Conservation (phyloP, 2,797 vertebrate genomes). For the Tolypeutes matacus region DNA sequence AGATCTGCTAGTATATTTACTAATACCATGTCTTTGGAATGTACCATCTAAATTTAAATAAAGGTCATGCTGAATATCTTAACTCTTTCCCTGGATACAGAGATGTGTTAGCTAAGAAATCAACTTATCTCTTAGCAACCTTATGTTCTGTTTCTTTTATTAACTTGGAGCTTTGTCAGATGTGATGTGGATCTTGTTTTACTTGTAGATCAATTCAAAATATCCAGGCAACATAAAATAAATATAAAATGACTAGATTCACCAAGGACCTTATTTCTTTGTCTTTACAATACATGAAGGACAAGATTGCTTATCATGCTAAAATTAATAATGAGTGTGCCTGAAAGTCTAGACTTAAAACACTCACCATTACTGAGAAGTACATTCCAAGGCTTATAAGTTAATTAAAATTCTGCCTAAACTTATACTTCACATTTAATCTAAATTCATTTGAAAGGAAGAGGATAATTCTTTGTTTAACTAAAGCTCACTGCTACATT, state of each 20-base stretch:
- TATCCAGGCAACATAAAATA: neutral
- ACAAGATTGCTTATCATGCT: constrained; percentile 25
- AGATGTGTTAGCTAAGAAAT: neutral
- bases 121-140: neutral
- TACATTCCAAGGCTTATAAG: constrained; percentile 6
- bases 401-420: constrained; percentile 75
- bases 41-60: neutral
- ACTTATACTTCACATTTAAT: constrained; percentile 71
- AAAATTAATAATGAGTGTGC: constrained; percentile 47
- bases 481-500: constrained; percentile 51
- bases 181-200: neutral
- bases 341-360: constrained; percentile 33
- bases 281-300: constrained; percentile 50
- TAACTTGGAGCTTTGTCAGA: constrained; percentile 46
- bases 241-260: constrained; percentile 17
- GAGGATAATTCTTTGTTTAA: constrained; percentile 68
- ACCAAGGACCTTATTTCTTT: constrained; percentile 49
- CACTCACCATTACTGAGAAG: constrained; percentile 13
- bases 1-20: neutral
- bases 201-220: neutral
- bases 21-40: neutral
- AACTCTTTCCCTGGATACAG: neutral
- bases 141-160: neutral
- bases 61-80: neutral
- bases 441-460: constrained; percentile 69